Conservation (phyloP, 2,888 invertebrate genomes). For the Eilema sororculum region DNA sequence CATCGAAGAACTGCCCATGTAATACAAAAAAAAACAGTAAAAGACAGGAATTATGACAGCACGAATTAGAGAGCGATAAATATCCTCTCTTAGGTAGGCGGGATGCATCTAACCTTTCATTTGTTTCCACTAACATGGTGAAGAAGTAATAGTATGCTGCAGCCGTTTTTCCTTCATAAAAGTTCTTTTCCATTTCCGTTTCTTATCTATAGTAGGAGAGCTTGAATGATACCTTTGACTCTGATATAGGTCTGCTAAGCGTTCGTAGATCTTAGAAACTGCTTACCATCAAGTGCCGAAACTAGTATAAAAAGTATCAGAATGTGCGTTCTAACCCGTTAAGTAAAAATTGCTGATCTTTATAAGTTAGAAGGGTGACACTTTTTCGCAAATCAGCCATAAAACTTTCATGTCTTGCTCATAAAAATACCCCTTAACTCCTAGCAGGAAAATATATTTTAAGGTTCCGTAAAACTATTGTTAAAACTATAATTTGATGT, state of each 20-base stretch:
- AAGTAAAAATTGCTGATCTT: slow-evolving; percentile 2
- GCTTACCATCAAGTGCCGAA: not conserved
- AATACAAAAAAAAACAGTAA: too few species aligned
- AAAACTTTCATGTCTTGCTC: not conserved
- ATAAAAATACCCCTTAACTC: slow-evolving; percentile 1
- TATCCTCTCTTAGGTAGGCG: too few species aligned
- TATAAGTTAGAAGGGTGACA: not conserved
- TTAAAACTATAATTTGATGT: not conserved
- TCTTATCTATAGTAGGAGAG: not conserved
- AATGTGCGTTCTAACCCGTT: not conserved
- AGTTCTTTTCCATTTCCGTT: not conserved
- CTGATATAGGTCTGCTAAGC: not conserved
- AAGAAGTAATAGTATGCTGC: too few species aligned
- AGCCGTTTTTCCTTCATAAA: too few species aligned
- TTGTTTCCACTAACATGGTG: too few species aligned
- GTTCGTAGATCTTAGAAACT: not conserved
- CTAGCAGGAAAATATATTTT: not conserved
- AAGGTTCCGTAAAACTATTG: not conserved
- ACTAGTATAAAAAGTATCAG: not conserved
- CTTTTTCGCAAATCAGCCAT: not conserved
- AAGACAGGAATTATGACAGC: too few species aligned
- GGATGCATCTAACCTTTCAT: too few species aligned
- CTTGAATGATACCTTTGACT: not conserved
- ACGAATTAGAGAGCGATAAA: too few species aligned
- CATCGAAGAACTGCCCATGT: too few species aligned